Percentiles rank a stretch among this genome's conserved stretches.
Conservation (phyloP, 1,140 invertebrate species). For the Saccostrea cuccullata region DNA sequence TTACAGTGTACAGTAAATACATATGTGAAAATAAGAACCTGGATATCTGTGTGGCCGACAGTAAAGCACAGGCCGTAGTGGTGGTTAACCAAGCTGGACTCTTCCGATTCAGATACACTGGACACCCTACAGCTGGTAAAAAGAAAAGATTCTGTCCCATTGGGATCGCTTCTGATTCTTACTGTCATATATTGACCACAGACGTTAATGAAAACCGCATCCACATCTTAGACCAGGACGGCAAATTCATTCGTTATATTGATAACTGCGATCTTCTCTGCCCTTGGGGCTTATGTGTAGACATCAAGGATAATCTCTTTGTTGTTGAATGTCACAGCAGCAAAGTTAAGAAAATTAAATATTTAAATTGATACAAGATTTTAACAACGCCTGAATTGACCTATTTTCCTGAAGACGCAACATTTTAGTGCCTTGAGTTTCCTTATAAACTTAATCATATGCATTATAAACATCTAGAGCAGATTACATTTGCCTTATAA, state of each 20-base stretch:
- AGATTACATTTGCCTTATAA: no score
- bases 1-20: neutral
- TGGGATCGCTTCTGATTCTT: neutral
- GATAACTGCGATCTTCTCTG: neutral
- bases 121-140: neutral
- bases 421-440: no score
- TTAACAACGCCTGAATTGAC: no score
- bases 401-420: no score
- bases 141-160: neutral
- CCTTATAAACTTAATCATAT: no score
- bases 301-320: neutral
- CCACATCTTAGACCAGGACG: neutral
- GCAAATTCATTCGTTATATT: neutral
- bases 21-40: neutral
- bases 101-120: neutral
- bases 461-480: no score
- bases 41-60: neutral
- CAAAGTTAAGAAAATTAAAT: neutral
- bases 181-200: neutral
- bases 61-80: neutral
- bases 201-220: neutral
- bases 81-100: neutral
- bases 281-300: slow-evolving; percentile 11
- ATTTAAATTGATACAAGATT: neutral
- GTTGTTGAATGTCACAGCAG: neutral